A percentile compares a stretch with the other conserved stretches of the same genome.
Evolutionary conservation across 2,113 vertebrate genomes (phyloP).

Genomic region (human): GRCh38 chr2:45408501-45409000

Average conservation of each 20-base stretch:
- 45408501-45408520: neutral
- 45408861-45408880: neutral
- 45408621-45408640: neutral
- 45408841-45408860: slow-evolving; percentile 7
- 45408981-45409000: no score
- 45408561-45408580: neutral
- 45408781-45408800: neutral
- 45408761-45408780: neutral
- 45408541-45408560: neutral
- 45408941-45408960: no score
- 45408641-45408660: slow-evolving; percentile 7
- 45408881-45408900: neutral
- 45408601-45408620: neutral
- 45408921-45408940: neutral
- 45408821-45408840: neutral
- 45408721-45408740: slow-evolving; percentile 1
- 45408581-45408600: neutral
- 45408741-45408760: neutral
- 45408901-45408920: slow-evolving; percentile 38
- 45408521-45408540: neutral
- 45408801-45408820: slow-evolving; percentile 28
- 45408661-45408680: neutral
- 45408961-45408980: no score
- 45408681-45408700: slow-evolving; percentile 33
- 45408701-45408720: slow-evolving; percentile 38